Evolutionary conservation across 1,140 invertebrate species (phyloP).

Genomic region (Drosophila teissieri): DNA sequence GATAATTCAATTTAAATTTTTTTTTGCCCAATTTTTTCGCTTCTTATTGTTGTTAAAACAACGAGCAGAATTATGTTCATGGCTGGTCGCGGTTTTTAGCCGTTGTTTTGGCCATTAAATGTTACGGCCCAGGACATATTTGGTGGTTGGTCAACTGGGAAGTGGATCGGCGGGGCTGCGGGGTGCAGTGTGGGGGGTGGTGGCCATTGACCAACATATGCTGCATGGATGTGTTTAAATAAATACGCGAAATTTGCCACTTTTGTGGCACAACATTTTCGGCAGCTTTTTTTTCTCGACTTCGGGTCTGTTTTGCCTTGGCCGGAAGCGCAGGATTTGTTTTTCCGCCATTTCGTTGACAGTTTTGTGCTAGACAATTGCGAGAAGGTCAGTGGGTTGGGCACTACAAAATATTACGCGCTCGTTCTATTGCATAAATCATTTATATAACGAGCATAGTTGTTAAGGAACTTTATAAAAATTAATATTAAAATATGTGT

Average conservation of each 20-base stretch:
- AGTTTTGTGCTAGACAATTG: constrained; percentile 69
- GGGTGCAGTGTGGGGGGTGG: background rate
- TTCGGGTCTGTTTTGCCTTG: constrained; percentile 52
- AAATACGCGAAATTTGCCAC: constrained; percentile 80
- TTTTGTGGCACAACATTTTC: constrained; percentile 62
- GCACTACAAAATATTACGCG: constrained; percentile 17
- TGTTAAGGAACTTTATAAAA: background rate
- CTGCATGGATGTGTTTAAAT: constrained; percentile 79
- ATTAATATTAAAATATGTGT: background rate
- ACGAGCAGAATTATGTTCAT: constrained; percentile 75
- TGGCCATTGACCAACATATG: constrained; percentile 67
- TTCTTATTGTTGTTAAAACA: constrained; percentile 42
- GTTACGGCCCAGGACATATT: constrained; percentile 63
- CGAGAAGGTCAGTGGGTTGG: constrained; percentile 77
- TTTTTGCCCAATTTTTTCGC: constrained; percentile 54
- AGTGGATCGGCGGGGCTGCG: constrained; percentile 1
- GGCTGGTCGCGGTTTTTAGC: constrained; percentile 54
- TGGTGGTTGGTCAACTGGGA: constrained; percentile 21
- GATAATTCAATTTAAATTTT: constrained; percentile 82
- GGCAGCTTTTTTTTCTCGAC: constrained; percentile 21
- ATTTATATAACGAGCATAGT: background rate
- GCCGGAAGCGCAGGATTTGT: constrained; percentile 77
- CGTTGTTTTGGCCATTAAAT: constrained; percentile 75
- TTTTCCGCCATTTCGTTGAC: constrained; percentile 79
- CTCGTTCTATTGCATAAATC: background rate